A percentile compares a stretch with the other conserved stretches of the same genome.
These are phyloP conservation scores for Datnioides undecimradiatus DNA, from an alignment of 2,113 vertebrate genomes.

Conservation along the genomic window DNA sequence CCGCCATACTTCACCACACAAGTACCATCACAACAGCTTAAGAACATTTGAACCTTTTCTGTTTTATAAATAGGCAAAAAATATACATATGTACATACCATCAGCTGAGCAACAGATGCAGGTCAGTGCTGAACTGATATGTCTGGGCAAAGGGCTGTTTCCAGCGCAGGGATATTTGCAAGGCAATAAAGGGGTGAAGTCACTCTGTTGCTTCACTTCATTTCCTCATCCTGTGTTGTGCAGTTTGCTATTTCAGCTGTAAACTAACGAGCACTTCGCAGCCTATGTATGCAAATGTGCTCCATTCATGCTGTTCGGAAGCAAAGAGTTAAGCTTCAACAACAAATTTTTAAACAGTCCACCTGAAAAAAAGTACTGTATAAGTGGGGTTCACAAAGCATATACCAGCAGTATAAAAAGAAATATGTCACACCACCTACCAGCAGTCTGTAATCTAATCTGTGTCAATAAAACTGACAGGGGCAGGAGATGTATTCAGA, in stretches of 20 bases:
- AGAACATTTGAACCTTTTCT: neutral
- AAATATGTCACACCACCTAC: neutral
- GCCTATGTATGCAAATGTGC: constrained; percentile 4
- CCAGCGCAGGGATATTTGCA: constrained; percentile 71
- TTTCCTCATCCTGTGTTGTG: constrained; percentile 72
- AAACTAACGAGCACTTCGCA: neutral
- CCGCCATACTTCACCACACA: neutral
- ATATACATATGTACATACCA: constrained; percentile 56
- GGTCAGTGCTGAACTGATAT: constrained; percentile 65
- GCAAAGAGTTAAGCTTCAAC: neutral
- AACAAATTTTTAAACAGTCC: no score
- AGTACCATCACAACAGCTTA: neutral
- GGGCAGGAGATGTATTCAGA: neutral
- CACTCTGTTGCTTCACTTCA: constrained; percentile 57
- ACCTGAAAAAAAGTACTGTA: no score
- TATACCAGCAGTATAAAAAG: no score
- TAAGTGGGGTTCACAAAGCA: neutral
- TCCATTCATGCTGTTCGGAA: neutral
- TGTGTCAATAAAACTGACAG: neutral
- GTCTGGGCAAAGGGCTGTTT: constrained; percentile 77
- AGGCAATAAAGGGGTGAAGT: constrained; percentile 71
- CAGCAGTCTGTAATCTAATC: neutral
- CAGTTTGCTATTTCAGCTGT: constrained; percentile 33
- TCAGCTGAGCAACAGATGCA: constrained; percentile 68
- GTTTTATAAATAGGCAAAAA: no score